These are phyloP conservation scores for Bucorvus abyssinicus DNA, from an alignment of 2,797 vertebrate species.

Conservation along the genomic window DNA sequence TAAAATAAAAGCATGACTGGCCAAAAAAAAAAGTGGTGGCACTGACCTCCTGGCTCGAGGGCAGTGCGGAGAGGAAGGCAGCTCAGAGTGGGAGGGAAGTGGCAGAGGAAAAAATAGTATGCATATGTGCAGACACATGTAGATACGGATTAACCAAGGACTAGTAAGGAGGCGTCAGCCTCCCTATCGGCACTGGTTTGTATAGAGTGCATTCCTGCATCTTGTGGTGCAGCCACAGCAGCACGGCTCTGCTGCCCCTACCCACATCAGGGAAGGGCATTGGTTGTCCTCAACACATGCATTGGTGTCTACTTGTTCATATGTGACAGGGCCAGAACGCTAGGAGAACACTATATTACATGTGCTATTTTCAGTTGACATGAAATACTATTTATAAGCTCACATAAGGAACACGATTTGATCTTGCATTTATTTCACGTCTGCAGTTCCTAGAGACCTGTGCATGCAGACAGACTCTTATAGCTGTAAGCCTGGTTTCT, in stretches of 20 bases:
- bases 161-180: neutral
- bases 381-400: neutral
- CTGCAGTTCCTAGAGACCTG: neutral
- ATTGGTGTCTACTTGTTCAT: rapidly evolving
- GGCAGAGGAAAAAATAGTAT: neutral
- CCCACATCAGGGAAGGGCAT: neutral
- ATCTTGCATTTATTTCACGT: neutral
- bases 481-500: neutral
- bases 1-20: neutral
- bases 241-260: neutral
- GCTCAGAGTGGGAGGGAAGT: neutral
- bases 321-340: rapidly evolving
- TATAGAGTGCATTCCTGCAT: neutral
- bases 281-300: neutral
- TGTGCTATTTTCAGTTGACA: neutral
- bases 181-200: neutral
- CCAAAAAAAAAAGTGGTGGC: neutral
- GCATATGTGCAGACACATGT: neutral
- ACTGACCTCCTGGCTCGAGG: neutral
- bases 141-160: neutral
- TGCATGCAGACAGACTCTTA: neutral
- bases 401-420: neutral
- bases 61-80: neutral
- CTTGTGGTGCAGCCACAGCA: neutral
- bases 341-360: rapidly evolving